These are phyloP conservation scores for Cinara cedri DNA, from an alignment of 2,888 invertebrate species.

Conservation along the genomic window DNA sequence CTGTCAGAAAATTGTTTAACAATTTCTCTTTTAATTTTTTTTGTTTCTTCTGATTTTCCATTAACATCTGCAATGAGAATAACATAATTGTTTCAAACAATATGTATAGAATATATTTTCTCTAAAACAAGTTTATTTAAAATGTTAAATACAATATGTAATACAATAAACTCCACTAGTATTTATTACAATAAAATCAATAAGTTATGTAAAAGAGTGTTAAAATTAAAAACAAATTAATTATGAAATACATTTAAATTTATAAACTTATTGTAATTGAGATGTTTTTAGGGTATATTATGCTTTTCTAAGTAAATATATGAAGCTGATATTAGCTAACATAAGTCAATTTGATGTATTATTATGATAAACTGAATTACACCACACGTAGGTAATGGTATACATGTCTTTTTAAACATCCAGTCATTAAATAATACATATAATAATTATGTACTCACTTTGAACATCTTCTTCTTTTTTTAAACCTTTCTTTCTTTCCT, in stretches of 20 bases:
- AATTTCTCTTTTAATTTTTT: conserved; percentile 59
- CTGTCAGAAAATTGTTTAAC: conserved; percentile 72
- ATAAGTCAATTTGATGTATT: too few relatives aligned
- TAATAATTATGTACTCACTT: conserved; percentile 23
- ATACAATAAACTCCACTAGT: background rate
- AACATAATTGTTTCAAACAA: background rate
- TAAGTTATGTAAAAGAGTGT: too few relatives aligned
- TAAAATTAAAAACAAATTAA: too few relatives aligned
- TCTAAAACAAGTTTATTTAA: too few relatives aligned
- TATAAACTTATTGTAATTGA: too few relatives aligned
- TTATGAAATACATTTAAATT: too few relatives aligned
- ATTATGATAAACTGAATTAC: background rate
- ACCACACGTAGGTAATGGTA: background rate
- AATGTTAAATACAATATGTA: background rate
- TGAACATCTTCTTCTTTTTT: conserved; percentile 44
- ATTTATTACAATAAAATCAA: too few relatives aligned
- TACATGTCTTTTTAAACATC: background rate
- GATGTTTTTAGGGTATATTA: too few relatives aligned
- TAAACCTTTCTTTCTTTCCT: conserved; percentile 59
- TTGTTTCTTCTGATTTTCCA: conserved; percentile 40
- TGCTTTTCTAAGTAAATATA: too few relatives aligned
- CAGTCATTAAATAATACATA: background rate
- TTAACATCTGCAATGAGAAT: conserved; percentile 15
- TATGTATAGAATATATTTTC: too few relatives aligned
- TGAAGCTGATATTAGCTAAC: too few relatives aligned